Base-by-base conservation (phyloP, 2,113 vertebrate genomes). In the Climacteris rufus region DNA sequence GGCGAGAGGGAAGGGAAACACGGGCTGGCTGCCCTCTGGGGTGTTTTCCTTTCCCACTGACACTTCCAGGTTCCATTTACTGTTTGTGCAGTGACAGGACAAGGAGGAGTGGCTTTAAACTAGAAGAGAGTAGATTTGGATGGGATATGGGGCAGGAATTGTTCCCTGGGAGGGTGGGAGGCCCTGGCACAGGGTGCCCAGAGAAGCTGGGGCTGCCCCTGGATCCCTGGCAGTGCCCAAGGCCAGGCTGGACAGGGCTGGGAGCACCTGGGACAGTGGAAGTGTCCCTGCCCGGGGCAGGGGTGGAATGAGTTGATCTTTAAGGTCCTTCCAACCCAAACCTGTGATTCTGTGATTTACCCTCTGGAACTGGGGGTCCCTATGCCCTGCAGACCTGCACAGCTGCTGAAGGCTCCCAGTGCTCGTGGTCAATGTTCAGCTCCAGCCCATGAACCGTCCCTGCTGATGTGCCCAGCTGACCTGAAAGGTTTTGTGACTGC, bases 21-120 rank as follows among this genome's bases (percentile, higher is more conserved):
- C 24, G 0, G 71, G 74, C 82, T 54, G 83, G 24, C 20, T 59
- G 64, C 63, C 83, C 75, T 60, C 8, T 1, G 4, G 2, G 10
- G 20, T 1, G 30, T 19, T 53, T 42, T 6, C 66, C 91, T 39
- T 9, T 4, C 24, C 47, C 50, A 0, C 6, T 8, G 27, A 3
- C 50, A 7, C 7, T 0, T n/a, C n/a, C n/a, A n/a, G 35, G 35
- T 1, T 44, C 2, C 5, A 0, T 14, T 45, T 12, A 0, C 61
- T 9, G n/a, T 3, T 14, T 9, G 7, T 49, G 57, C 3, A 22
- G 35, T 7, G 35, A 7, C 85, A 64, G 42, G 25, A n/a, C 31
- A 9, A 20, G 56, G 20, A 30, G 5, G 54, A n/a, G 21, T 2
- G 57, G 7, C 50, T 42, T 16, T 12, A 8, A 10, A 18, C 30